Base-by-base conservation (phyloP, 2,797 vertebrate species). In the Sebastes miniatus region DNA sequence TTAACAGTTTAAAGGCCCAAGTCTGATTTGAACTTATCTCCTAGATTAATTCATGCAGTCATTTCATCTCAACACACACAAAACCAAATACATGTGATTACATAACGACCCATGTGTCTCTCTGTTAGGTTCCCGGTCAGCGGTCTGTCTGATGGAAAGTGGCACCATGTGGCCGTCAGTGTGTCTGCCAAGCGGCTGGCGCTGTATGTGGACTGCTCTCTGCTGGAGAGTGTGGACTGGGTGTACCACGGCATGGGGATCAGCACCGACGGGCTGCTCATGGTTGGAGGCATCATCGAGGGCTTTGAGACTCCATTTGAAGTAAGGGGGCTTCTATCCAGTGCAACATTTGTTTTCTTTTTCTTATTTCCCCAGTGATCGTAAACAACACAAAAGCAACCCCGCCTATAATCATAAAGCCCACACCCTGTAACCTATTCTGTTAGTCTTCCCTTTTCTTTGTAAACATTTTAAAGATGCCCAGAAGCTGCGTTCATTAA, bases 201-300 rank as follows among this genome's bases (percentile, higher is more conserved):
- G 0, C 31, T 98, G 71, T 96, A 96, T 1, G 95, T 98, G 90
- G 97, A 98, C 95, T 98, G 97, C 52, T 82, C 89, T 32, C 94
- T 97, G 93, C 90, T 96, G 88, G 97, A 97, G 90, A 96, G 92
- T 1, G 95, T 97, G 39, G 95, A 94, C 79, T 98, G 97, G 97
- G 93, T 92, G 32, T 94, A 96, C 62, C 91, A 93, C 0, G 96
- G 97, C 36, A 90, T 97, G 89, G 95, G 90, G 43, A 92, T 97
- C 87, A 77, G 83, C 84, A 92, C 93, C 0, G 95, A 97, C 1
- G 96, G 97, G 7, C 95, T 98, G 52, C 73, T 97, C 61, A 87
- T 98, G 91, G 20, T 98, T 0, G 97, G 97, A 34, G 97, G 97
- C 68, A 93, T 95, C 74, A 80, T 96, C 0, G 96, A 97, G 69